These are phyloP conservation scores for Macrophya annulata DNA, from an alignment of 2,888 invertebrate genomes.

Conservation along the genomic window DNA sequence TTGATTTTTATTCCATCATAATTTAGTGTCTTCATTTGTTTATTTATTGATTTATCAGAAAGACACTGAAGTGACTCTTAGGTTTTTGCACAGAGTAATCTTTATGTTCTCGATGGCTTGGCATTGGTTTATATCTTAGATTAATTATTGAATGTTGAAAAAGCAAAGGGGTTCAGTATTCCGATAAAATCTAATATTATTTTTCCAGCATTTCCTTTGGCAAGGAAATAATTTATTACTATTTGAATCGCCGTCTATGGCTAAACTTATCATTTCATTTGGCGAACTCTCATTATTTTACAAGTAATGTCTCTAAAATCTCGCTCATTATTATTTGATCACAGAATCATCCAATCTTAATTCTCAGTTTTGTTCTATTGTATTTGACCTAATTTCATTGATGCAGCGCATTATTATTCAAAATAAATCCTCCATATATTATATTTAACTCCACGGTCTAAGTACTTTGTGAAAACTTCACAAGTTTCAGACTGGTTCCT, in stretches of 20 bases:
- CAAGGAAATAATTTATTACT: slow-evolving; percentile 13
- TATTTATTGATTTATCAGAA: neutral
- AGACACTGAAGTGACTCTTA: neutral
- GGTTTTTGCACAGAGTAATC: slow-evolving; percentile 25
- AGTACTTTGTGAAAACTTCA: neutral
- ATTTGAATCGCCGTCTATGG: neutral
- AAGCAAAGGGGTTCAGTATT: slow-evolving; percentile 25
- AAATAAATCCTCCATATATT: neutral
- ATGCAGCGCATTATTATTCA: neutral
- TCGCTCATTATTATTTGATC: neutral
- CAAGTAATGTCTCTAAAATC: slow-evolving; percentile 10
- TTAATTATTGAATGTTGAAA: slow-evolving; percentile 7
- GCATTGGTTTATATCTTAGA: slow-evolving; percentile 41
- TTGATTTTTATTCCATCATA: neutral
- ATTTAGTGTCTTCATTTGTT: neutral
- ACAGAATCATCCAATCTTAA: slow-evolving; percentile 32
- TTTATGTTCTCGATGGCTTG: slow-evolving; percentile 44
- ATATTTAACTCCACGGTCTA: neutral
- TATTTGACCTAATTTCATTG: too few species aligned
- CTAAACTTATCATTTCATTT: slow-evolving; percentile 2
- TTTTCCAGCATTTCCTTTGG: slow-evolving; percentile 44
- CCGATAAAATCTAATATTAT: slow-evolving; percentile 24
- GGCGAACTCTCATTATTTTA: slow-evolving; percentile 14
- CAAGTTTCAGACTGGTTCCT: neutral
- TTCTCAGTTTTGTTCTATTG: neutral